Evolutionary conservation across 2,888 invertebrate genomes (phyloP).

Genomic region (Ochropleura leucogaster): DNA sequence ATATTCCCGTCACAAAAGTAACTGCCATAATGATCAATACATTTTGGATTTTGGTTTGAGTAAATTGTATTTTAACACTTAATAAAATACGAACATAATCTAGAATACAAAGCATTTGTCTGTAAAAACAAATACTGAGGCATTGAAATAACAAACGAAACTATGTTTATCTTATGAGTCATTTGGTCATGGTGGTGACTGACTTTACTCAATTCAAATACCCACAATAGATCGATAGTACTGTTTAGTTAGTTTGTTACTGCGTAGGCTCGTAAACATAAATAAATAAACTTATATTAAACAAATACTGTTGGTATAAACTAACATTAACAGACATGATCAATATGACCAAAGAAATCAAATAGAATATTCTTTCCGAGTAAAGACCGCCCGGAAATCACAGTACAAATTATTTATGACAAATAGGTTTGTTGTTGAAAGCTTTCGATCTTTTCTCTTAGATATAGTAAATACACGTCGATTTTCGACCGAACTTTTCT

Average conservation of each 20-base stretch:
- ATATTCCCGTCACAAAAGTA: background rate
- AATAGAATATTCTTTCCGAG: slow-evolving; percentile 17
- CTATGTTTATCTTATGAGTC: background rate
- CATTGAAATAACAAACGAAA: background rate
- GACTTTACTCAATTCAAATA: slow-evolving; percentile 3
- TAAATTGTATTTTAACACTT: background rate
- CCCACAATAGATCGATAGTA: slow-evolving; percentile 4
- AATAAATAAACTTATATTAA: slow-evolving; percentile 7
- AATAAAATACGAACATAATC: background rate
- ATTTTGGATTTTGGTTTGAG: background rate
- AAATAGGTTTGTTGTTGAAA: slow-evolving; percentile 43
- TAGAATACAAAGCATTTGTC: background rate
- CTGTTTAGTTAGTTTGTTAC: slow-evolving; percentile 2
- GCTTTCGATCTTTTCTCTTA: slow-evolving; percentile 26
- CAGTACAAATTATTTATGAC: slow-evolving; percentile 36
- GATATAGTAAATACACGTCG: slow-evolving; percentile 28
- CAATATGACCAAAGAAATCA: slow-evolving; percentile 5
- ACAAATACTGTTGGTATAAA: slow-evolving; percentile 11
- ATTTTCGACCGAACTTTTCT: slow-evolving; percentile 15
- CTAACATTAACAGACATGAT: background rate
- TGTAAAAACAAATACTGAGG: background rate
- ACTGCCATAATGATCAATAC: background rate
- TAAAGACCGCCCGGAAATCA: slow-evolving; percentile 29
- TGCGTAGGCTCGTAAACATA: background rate
- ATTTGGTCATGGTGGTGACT: background rate